phyloP scores from a whole-genome alignment of 2,113 vertebrate species.

The Hirundichthys speculiger region DNA sequence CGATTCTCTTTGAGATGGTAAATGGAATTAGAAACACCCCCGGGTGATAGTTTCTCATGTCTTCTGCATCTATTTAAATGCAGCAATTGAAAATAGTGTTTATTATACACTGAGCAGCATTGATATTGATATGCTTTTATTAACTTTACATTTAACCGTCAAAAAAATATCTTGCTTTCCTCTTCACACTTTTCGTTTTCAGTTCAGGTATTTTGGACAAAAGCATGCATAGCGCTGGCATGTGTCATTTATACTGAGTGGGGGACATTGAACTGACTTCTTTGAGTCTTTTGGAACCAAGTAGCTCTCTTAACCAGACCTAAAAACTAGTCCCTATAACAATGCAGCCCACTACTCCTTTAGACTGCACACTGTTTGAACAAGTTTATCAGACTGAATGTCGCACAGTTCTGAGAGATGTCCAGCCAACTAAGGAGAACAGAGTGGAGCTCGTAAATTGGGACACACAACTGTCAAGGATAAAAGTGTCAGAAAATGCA shows the following conservation, averaged over 20 bases:
- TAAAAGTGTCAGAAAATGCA: constrained; percentile 31
- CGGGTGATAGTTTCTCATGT: constrained; percentile 35
- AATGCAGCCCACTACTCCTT: constrained; percentile 1
- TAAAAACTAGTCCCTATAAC: constrained; percentile 9
- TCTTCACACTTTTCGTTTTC: too few relatives aligned
- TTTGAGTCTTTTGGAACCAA: not conserved
- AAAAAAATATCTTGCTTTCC: not conserved
- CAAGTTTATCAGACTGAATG: constrained; percentile 23
- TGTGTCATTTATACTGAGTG: not conserved
- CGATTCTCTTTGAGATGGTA: constrained; percentile 52
- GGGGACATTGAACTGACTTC: not conserved
- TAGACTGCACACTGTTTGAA: constrained; percentile 29
- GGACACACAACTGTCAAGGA: constrained; percentile 29
- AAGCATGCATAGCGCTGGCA: not conserved
- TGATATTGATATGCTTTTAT: not conserved
- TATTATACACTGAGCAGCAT: constrained; percentile 8
- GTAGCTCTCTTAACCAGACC: not conserved
- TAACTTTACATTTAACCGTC: too few relatives aligned
- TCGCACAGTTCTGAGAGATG: constrained; percentile 26
- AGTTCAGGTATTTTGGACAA: too few relatives aligned
- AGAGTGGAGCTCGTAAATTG: constrained; percentile 32
- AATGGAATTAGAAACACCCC: constrained; percentile 40
- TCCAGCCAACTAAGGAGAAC: constrained; percentile 28
- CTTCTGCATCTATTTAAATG: constrained; percentile 36
- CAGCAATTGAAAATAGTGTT: constrained; percentile 10